These are phyloP conservation scores for Bradypodion pumilum DNA, from an alignment of 2,797 vertebrate genomes.

Conservation along the genomic window DNA sequence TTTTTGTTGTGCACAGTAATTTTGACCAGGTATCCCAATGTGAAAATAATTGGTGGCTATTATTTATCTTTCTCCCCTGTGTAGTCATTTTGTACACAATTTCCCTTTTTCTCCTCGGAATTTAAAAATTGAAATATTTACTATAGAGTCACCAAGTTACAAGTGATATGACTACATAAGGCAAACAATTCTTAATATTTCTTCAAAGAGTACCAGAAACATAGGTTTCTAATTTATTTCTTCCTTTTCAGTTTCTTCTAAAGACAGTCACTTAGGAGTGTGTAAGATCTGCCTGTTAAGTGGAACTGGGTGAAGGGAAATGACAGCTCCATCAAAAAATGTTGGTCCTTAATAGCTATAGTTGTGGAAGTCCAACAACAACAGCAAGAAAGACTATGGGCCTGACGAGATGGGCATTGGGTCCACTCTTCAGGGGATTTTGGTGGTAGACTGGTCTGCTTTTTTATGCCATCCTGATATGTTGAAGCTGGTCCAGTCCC, in stretches of 20 bases:
- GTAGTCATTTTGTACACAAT: slow-evolving; percentile 35
- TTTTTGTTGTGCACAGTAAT: slow-evolving; percentile 31
- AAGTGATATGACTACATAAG: neutral
- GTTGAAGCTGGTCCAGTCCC: too few species aligned
- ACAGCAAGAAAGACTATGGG: neutral
- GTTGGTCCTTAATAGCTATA: neutral
- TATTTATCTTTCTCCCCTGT: slow-evolving; percentile 38
- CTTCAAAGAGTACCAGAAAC: neutral
- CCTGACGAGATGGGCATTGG: too few species aligned
- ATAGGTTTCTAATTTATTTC: neutral
- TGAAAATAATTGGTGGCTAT: slow-evolving; percentile 42
- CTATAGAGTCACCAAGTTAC: slow-evolving; percentile 20
- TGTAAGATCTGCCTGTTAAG: neutral
- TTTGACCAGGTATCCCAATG: slow-evolving; percentile 40
- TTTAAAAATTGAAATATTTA: slow-evolving; percentile 31
- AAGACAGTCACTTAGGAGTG: neutral
- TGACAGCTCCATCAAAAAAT: neutral
- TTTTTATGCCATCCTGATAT: too few species aligned
- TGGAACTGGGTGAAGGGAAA: neutral
- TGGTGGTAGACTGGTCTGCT: too few species aligned
- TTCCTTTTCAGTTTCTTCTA: neutral
- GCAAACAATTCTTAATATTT: neutral
- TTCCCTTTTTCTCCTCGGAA: slow-evolving; percentile 41
- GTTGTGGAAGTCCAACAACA: too few species aligned
- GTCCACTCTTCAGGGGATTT: too few species aligned